Conservation (phyloP, 2,797 vertebrate species). For the Pseudocheirus occidentalis region DNA sequence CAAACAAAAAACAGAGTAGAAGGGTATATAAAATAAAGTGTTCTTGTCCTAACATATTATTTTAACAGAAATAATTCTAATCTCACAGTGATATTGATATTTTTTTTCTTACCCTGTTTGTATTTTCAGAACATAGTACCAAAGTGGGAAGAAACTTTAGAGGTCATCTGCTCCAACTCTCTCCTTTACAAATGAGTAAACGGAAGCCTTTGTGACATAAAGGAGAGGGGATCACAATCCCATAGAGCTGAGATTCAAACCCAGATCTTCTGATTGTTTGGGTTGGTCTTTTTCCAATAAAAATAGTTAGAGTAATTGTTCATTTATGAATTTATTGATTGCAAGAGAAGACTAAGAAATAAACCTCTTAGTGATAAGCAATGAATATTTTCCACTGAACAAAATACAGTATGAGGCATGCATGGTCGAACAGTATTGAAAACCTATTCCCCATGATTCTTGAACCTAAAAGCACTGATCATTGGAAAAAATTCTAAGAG, state of each 20-base stretch:
- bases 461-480: background rate
- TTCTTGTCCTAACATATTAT: background rate
- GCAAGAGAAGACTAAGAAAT: background rate
- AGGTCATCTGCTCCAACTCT: background rate
- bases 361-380: background rate
- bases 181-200: background rate
- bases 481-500: background rate
- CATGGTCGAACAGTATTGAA: background rate
- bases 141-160: background rate
- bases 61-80: background rate
- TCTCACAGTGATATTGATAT: background rate
- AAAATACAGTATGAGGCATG: background rate
- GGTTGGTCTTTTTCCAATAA: background rate
- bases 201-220: background rate
- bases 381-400: conserved; percentile 4
- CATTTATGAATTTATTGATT: conserved; percentile 7
- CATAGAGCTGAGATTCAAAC: background rate
- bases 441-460: background rate
- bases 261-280: background rate
- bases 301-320: conserved; percentile 7
- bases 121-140: background rate
- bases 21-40: background rate
- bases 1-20: background rate
- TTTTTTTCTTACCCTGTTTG: background rate
- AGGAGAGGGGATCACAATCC: background rate